A percentile compares a stretch with the other conserved stretches of the same genome.
Evolutionary conservation across 2,888 invertebrate genomes (phyloP).

Genomic region (Deroplatys truncata): DNA sequence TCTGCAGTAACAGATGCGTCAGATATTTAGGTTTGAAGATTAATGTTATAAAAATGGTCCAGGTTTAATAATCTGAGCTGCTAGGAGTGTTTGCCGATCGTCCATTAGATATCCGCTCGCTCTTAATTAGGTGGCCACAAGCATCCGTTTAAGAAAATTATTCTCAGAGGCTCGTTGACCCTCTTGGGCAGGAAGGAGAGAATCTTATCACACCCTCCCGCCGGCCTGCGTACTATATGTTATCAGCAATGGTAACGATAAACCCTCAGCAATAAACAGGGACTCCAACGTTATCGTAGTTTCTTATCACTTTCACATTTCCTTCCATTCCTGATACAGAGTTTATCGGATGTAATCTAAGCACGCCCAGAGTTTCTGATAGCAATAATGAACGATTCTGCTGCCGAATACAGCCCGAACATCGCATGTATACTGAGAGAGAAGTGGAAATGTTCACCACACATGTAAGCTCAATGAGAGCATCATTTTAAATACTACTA

Average conservation of each 20-base stretch:
- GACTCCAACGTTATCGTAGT: background rate
- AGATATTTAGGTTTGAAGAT: too few relatives aligned
- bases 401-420: too few relatives aligned
- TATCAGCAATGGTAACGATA: background rate
- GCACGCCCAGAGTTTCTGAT: background rate
- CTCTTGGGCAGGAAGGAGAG: background rate
- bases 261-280: background rate
- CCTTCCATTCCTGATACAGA: background rate
- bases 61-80: too few relatives aligned
- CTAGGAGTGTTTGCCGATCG: too few relatives aligned
- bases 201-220: background rate
- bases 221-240: background rate
- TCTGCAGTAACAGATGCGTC: too few relatives aligned
- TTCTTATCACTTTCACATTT: background rate
- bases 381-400: background rate
- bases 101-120: background rate
- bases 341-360: background rate
- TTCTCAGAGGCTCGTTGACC: background rate
- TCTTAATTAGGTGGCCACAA: background rate
- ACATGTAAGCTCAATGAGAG: too few relatives aligned
- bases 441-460: too few relatives aligned
- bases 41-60: too few relatives aligned
- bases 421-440: too few relatives aligned
- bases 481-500: too few relatives aligned
- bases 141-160: background rate